Evolutionary conservation across 2,113 vertebrate species (phyloP).

Genomic region (Pseudopodoces humilis): DNA sequence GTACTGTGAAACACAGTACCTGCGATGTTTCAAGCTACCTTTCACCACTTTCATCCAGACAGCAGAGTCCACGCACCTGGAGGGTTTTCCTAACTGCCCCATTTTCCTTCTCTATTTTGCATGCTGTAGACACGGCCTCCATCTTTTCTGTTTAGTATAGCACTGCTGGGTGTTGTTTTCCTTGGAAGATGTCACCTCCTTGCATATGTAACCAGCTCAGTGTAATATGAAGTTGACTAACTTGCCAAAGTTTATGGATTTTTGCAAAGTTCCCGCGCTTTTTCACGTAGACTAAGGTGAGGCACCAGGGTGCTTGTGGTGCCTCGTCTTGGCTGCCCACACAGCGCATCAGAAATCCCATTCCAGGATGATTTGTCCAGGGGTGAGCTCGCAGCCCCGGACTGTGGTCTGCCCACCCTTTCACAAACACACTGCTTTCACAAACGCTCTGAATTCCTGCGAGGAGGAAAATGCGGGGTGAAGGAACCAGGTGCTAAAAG

Average conservation of each 20-base stretch:
- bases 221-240: not conserved
- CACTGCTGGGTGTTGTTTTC: constrained; percentile 7
- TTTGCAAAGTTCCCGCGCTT: not conserved
- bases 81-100: not conserved
- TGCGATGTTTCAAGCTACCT: constrained; percentile 45
- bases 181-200: not conserved
- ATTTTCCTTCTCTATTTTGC: constrained; percentile 47
- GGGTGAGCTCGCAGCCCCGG: not conserved
- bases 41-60: constrained; percentile 32
- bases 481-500: not conserved
- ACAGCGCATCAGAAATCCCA: not conserved
- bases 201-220: constrained; percentile 12
- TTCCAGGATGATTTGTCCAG: not conserved
- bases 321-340: not conserved
- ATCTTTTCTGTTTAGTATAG: constrained; percentile 31
- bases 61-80: not conserved
- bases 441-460: not conserved
- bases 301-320: not conserved
- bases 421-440: not conserved
- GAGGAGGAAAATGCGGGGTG: not conserved
- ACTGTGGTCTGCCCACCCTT: not conserved
- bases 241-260: not conserved
- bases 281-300: not conserved
- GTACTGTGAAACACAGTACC: constrained; percentile 32
- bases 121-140: constrained; percentile 22